phyloP scores from a whole-genome alignment of 1,140 invertebrate genomes.

The Phocides pigmalion region DNA sequence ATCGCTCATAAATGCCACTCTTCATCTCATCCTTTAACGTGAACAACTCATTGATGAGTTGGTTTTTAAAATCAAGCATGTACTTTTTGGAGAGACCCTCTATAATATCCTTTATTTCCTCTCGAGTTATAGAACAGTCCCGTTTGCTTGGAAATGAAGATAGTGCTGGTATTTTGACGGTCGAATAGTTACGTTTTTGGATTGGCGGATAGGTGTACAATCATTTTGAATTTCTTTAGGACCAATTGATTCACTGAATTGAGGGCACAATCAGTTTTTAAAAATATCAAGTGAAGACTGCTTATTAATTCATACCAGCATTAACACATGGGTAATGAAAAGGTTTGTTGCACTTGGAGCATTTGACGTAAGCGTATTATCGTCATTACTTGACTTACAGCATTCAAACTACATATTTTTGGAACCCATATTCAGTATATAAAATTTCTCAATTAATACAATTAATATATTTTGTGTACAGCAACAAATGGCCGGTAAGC shows the following conservation, averaged over 20 bases:
- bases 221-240: constrained; percentile 1
- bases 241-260: neutral
- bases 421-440: too few relatives aligned
- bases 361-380: constrained; percentile 28
- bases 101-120: constrained; percentile 12
- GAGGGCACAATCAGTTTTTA: constrained; percentile 1
- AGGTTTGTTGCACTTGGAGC: neutral
- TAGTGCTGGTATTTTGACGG: neutral
- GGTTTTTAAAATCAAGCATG: neutral
- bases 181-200: constrained; percentile 8
- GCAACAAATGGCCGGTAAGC: too few relatives aligned
- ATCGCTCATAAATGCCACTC: constrained; percentile 3
- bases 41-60: constrained; percentile 1
- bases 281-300: too few relatives aligned
- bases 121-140: neutral
- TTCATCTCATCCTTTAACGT: constrained; percentile 12
- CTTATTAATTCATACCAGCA: too few relatives aligned
- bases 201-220: constrained; percentile 3
- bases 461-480: too few relatives aligned
- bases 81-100: constrained; percentile 1
- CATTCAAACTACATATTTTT: too few relatives aligned
- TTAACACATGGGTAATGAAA: neutral
- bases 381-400: too few relatives aligned
- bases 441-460: too few relatives aligned
- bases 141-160: neutral